Base-by-base conservation (phyloP, 2,113 vertebrate species). In the Plecturocebus donacophilus region DNA sequence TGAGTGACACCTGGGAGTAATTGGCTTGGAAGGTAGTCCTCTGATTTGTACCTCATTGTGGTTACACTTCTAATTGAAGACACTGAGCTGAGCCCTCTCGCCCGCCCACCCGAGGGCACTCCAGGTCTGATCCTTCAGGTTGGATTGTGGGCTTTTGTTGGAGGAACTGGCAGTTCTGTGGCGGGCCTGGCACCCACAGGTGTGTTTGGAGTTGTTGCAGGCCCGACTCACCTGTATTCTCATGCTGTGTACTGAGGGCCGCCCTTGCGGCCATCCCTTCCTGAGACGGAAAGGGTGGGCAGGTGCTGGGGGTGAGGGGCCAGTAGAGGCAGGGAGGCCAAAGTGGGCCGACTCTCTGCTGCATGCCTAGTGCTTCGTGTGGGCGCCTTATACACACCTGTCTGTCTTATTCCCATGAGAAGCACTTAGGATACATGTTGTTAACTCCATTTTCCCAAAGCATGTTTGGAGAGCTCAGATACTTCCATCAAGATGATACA, bases 11-110 rank as follows among this genome's bases (percentile, higher is more conserved):
- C 87, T 17, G 8, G 58, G 81, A 95, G 56, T 42, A 89, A 40
- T 11, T 77, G 95, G 5, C 75, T 95, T 45, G 5, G 95, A 93
- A 93, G 35, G 83, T 93, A 71, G 84, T 45, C 95, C 94, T 77
- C 8, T 64, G 91, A 84, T 97, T 91, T 91, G 66, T 94, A 70
- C 73, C 56, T 87, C 70, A 5, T 0, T 82, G 85, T 80, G 77
- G 35, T 88, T 90, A 23, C 89, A 58, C 93, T 88, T 90, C 49
- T 85, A 89, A 85, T 5, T 97, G 80, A 54, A 66, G 93, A 61
- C 76, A 56, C 83, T 75, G 64, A 85, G 68, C 87, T 97, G 30
- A 90, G 42, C 94, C 61, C 20, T 40, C 6, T 12, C 6, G 80
- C 77, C 52, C 40, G 70, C 21, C 11, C 0, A 13, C 38, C n/a